A percentile compares a stretch with the other conserved stretches of the same genome.
phyloP scores from a whole-genome alignment of 1,140 invertebrate species.

The Papilio polyxenes region DNA sequence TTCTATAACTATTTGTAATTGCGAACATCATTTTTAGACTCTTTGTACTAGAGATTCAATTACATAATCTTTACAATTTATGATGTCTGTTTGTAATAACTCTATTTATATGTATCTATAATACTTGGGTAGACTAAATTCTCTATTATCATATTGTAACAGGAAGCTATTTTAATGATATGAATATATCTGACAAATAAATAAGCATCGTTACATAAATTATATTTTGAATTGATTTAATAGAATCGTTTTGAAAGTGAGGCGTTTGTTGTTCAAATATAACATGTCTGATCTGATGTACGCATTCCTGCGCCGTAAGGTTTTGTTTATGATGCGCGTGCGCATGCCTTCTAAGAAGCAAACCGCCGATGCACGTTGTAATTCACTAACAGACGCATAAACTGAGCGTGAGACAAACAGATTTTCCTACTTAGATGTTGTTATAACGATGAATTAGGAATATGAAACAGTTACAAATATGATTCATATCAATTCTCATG shows the following conservation, averaged over 20 bases:
- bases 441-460: neutral
- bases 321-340: slow-evolving; percentile 25
- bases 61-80: neutral
- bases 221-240: slow-evolving; percentile 1
- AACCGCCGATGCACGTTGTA: slow-evolving; percentile 1
- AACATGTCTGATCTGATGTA: slow-evolving; percentile 21
- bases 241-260: neutral
- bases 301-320: slow-evolving; percentile 18
- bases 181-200: neutral
- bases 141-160: no score
- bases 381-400: slow-evolving; percentile 24
- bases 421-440: slow-evolving; percentile 20
- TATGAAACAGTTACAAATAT: neutral
- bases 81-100: neutral
- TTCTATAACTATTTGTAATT: slow-evolving; percentile 9
- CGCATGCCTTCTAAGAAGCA: slow-evolving; percentile 15
- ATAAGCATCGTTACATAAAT: neutral
- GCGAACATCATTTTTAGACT: neutral
- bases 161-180: neutral
- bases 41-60: neutral
- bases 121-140: no score
- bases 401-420: slow-evolving; percentile 16
- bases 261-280: slow-evolving; percentile 17
- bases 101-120: neutral
- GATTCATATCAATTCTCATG: neutral